Base-by-base conservation (phyloP, 2,113 vertebrate genomes). In the Hippocampus comes region DNA sequence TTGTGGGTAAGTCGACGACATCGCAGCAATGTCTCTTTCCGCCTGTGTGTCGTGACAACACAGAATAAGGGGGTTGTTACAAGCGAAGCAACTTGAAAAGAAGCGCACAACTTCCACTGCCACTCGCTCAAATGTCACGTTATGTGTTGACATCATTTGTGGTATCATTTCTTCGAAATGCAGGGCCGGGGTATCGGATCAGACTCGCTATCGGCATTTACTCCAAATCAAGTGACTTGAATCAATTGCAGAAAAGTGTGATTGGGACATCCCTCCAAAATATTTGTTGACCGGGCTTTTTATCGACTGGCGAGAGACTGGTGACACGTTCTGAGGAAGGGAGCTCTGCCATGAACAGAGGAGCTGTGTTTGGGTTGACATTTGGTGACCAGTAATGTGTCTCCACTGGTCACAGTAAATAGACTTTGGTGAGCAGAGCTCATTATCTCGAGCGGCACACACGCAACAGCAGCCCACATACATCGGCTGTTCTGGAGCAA, bases 1-100 rank as follows among this genome's bases (percentile, higher is more conserved):
- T 87, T 6, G 68, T 86, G 64, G 86, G 88, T 89, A 82, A 89
- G 88, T 89, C 20, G 5, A 38, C 25, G 6, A 53, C 63, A 43
- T 38, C 12, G 6, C 61, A 38, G 42, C 70, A 18, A 0, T 30
- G 41, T 68, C 49, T 21, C 41, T 56, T 34, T 34, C 7, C 1
- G 6, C 2, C 4, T 12, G 30, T 34, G 53, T 56, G 55, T 61
- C 25, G 53, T 41, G 21, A 59, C 53, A 5, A 43, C 63, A 51
- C 9, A 9, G 11, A 23, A 10, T 14, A 63, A 41, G 10, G 23
- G 11, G 5, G 23, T n/a, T 9, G 11, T 34, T 15, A 17, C 57
- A 61, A 30, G 27, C 9, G 18, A 61, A 61, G 3, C 27, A 61
- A 17, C 12, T 20, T 34, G 17, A 63, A 41, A 63, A 20, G 9